Evolutionary conservation across 2,888 invertebrate genomes (phyloP).

Genomic region (Hemaris fuciformis): DNA sequence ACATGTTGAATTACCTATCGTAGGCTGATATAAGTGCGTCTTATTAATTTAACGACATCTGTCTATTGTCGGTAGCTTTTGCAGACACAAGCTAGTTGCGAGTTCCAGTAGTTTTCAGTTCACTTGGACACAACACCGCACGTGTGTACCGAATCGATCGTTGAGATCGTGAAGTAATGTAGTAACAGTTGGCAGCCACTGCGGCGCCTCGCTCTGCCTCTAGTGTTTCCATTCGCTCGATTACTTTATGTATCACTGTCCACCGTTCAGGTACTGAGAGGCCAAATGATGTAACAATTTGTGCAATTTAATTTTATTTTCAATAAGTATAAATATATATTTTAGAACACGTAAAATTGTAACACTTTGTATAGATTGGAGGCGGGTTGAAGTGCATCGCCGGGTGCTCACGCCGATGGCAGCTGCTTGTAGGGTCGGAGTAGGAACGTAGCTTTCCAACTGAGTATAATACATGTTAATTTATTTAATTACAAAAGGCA

Average conservation of each 20-base stretch:
- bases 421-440: not conserved
- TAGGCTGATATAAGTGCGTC: slow-evolving; percentile 31
- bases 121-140: slow-evolving; percentile 1
- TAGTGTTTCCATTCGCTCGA: not conserved
- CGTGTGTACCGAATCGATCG: not conserved
- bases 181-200: not conserved
- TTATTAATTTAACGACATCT: slow-evolving; percentile 20
- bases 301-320: slow-evolving; percentile 18
- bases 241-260: slow-evolving; percentile 1
- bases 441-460: not conserved
- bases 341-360: not conserved
- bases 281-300: slow-evolving; percentile 12
- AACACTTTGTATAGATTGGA: not conserved
- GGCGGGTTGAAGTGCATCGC: not conserved
- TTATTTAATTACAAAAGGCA: slow-evolving; percentile 64
- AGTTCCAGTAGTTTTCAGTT: slow-evolving; percentile 3
- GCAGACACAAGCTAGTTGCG: not conserved
- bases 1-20: slow-evolving; percentile 33
- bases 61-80: not conserved
- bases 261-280: slow-evolving; percentile 7
- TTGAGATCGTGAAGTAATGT: not conserved
- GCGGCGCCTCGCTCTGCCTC: not conserved
- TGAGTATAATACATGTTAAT: slow-evolving; percentile 23
- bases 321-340: not conserved
- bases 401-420: not conserved